A percentile compares a stretch with the other conserved stretches of the same genome.
These are phyloP conservation scores for Columba livia DNA, from an alignment of 2,113 vertebrate species.

Conservation along the genomic window DNA sequence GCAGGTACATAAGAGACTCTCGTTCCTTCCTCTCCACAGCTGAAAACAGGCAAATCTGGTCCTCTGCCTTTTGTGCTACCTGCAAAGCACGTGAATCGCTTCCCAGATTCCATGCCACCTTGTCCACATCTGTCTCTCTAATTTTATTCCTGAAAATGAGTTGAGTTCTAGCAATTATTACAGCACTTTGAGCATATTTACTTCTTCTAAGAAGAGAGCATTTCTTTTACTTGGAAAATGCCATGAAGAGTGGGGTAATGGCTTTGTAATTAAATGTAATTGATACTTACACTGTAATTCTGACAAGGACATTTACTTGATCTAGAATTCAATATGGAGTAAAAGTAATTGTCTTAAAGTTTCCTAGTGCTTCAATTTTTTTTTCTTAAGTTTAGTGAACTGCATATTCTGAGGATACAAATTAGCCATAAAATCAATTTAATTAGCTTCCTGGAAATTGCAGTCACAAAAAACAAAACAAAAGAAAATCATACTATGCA, in stretches of 20 bases:
- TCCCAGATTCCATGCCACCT: neutral
- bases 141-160: neutral
- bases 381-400: neutral
- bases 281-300: neutral
- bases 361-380: neutral
- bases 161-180: neutral
- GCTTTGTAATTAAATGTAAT: slow-evolving; percentile 13
- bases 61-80: neutral
- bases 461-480: neutral
- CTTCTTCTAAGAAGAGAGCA: neutral
- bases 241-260: neutral
- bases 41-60: neutral
- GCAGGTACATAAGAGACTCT: neutral
- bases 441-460: neutral
- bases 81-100: neutral
- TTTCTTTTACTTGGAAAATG: slow-evolving; percentile 12
- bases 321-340: neutral
- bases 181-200: neutral
- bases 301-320: neutral
- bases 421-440: slow-evolving; percentile 21
- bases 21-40: neutral
- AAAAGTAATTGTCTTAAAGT: slow-evolving; percentile 17
- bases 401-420: neutral
- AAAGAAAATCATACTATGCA: neutral
- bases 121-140: neutral